Evolutionary conservation across 2,888 invertebrate species (phyloP).

Genomic region (Drosophila antonietae): DNA sequence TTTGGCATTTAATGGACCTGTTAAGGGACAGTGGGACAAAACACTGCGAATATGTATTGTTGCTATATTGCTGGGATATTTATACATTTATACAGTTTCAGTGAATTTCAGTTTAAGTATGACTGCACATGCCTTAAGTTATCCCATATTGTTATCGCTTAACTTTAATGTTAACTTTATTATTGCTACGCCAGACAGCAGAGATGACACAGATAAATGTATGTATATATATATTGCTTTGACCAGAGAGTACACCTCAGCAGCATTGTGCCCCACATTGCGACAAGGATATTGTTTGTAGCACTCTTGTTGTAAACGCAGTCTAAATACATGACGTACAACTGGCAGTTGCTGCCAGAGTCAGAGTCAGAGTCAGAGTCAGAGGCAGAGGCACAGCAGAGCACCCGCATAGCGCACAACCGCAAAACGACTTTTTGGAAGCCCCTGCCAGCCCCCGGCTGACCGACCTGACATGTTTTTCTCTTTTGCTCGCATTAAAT

Average conservation of each 20-base stretch:
- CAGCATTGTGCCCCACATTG: slow-evolving; percentile 37
- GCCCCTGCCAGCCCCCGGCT: slow-evolving; percentile 3
- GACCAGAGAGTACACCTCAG: background rate
- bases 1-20: slow-evolving; percentile 48
- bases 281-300: slow-evolving; percentile 29
- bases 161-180: background rate
- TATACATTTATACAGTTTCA: no score
- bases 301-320: slow-evolving; percentile 49
- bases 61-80: background rate
- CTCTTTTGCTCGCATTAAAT: slow-evolving; percentile 49
- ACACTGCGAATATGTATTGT: background rate
- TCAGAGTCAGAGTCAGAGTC: slow-evolving; percentile 2
- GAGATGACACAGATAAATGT: background rate
- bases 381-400: slow-evolving; percentile 17
- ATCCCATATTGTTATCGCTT: background rate
- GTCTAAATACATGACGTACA: slow-evolving; percentile 68
- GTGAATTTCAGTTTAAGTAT: background rate
- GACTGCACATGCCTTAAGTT: background rate
- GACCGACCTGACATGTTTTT: slow-evolving; percentile 68
- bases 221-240: slow-evolving; percentile 1
- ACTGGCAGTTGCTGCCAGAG: slow-evolving; percentile 42
- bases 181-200: background rate
- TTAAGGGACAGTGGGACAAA: slow-evolving; percentile 44
- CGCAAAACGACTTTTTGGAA: slow-evolving; percentile 47
- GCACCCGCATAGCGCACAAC: slow-evolving; percentile 72